Conservation (phyloP, 2,888 invertebrate species). For the Keiferia lycopersicella region DNA sequence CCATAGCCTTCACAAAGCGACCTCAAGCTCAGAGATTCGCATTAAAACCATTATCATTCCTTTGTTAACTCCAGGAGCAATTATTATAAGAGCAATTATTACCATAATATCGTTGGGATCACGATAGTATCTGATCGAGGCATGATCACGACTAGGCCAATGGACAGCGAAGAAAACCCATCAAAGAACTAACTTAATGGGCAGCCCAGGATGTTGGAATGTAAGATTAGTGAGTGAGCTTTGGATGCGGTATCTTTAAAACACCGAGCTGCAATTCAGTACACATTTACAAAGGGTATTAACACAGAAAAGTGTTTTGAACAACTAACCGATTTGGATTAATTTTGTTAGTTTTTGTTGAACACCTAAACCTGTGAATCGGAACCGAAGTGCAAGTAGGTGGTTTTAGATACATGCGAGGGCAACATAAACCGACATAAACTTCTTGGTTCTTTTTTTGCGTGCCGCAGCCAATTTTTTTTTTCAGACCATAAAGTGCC, state of each 20-base stretch:
- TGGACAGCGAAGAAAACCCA: conserved; percentile 25
- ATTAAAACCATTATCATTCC: conserved; percentile 16
- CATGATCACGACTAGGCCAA: conserved; percentile 9
- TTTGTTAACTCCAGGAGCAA: conserved; percentile 20
- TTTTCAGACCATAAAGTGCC: no score
- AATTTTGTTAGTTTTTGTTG: no score
- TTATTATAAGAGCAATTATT: conserved; percentile 16
- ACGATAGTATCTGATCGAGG: conserved; percentile 1
- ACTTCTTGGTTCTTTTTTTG: no score
- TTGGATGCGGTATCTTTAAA: conserved; percentile 7
- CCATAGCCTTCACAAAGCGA: neutral
- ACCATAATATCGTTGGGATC: conserved; percentile 11
- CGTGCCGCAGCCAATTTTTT: no score
- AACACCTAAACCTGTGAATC: no score
- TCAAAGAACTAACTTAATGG: conserved; percentile 19
- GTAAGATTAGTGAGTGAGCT: neutral
- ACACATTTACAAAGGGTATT: no score
- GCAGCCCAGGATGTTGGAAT: neutral
- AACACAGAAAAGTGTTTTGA: neutral
- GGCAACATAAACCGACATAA: no score
- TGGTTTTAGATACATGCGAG: no score
- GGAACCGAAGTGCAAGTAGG: no score
- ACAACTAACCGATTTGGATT: no score
- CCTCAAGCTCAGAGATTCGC: neutral
- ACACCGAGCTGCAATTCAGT: neutral